Evolutionary conservation across 1,140 invertebrate species (phyloP), one percentile per base, ranked within the genome.

Genomic region (Tetramorium parvispinum): DNA sequence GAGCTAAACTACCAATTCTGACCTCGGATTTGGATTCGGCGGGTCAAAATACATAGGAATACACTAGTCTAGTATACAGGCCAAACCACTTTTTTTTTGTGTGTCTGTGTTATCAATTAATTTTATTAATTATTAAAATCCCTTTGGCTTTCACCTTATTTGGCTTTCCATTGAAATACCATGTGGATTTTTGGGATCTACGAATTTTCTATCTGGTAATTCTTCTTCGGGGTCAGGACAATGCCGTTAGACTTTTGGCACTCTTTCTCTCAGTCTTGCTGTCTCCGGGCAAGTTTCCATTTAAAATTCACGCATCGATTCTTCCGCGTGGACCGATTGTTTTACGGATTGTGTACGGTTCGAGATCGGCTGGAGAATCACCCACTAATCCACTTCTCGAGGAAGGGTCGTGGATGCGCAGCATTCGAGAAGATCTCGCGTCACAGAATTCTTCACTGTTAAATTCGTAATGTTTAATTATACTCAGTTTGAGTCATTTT

Each of bases 311-410:
- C 27, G 7, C 18, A 43, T 32, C 13, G n/a, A 79, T 66, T 27
- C 37, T 46, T 37, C 6, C 27, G 57, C 13, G 16, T 63, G 27
- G 27, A 59, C 11, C 21, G 21, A 63, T 63, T 32, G 32, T 32
- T 32, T 32, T 32, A n/a, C n/a, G n/a, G n/a, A n/a, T n/a, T n/a
- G n/a, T n/a, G 32, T 32, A 32, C 27, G 24, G 13, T 59, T 59
- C 11, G 11, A 63, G 59, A 32, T 63, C 7, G 59, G 7, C 27
- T 13, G 16, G 0, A 3, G 0, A 16, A 65, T 66, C 8, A 70
- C 51, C 63, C 65, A 81, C 49, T 70, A 55, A 70, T 81, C 78
- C 16, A 81, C 78, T 81, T 81, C 21, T 24, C 21, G 8, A 27
- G 46, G 21, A 16, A 40, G n/a, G 3, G 11, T 10, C 46, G 46